Conservation (phyloP, 2,113 vertebrate genomes). For the Tauraco erythrolophus region DNA sequence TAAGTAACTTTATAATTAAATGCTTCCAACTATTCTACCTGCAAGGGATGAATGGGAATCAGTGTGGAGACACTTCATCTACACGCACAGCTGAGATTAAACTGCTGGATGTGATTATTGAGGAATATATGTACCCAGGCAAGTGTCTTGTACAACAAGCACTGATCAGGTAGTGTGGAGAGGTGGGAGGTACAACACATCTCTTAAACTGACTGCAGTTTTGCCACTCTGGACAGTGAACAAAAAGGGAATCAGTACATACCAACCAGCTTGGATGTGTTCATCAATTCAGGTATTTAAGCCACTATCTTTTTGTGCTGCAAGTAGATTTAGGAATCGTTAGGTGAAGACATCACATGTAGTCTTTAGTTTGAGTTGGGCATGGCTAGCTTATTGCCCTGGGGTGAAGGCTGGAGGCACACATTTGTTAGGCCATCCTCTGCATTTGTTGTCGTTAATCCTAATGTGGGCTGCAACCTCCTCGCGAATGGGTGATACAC, state of each 20-base stretch:
- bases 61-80: background rate
- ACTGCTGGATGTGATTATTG: background rate
- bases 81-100: background rate
- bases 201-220: background rate
- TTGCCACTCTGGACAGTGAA: background rate
- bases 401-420: background rate
- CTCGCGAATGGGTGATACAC: background rate
- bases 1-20: background rate
- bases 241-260: rapidly evolving
- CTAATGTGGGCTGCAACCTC: background rate
- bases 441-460: background rate
- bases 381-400: background rate
- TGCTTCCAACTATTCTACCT: background rate
- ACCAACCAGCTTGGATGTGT: background rate
- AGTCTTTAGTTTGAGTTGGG: background rate
- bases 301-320: background rate
- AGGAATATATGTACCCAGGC: background rate
- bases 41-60: background rate
- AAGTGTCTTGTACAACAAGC: background rate
- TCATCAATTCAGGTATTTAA: background rate
- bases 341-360: background rate
- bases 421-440: rapidly evolving
- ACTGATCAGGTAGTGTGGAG: background rate
- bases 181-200: background rate
- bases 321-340: background rate